Evolutionary conservation across 1,140 invertebrate species (phyloP), one percentile per base, ranked within the genome.

Genomic region (Papilio glaucus): DNA sequence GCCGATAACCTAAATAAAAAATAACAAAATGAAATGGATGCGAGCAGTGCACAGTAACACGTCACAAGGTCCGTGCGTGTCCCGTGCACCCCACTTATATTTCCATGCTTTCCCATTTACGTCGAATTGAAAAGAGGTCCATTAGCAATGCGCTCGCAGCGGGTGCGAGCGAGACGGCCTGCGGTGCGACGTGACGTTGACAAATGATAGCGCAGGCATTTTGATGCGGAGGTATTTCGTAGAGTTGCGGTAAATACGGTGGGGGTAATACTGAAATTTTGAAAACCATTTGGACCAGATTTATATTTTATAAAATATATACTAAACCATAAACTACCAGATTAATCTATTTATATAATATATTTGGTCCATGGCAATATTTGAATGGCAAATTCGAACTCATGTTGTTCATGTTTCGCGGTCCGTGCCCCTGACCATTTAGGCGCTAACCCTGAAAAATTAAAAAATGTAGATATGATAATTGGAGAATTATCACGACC

Each of bases 81-180:
- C 49, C 12, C 9, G 29, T 6, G 5, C 21, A 57, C 49, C 49
- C 49, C 49, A 24, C 18, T 57, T 21, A 57, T 33, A 33, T 57
- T 24, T 24, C 49, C 49, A 10, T 57, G 49, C 10, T 13, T 57
- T 41, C 39, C 10, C 39, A 41, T 41, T 41, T 24, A 57, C 49
- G 18, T 21, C 21, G 45, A 21, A 10, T 18, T 15, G 21, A 18
- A 49, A 18, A 49, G 18, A 7, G 45, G 45, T 15, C 18, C 9
- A 33, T 9, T 33, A 33, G 12, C 4, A 61, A 15, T n/a, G 21
- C 24, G 13, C 26, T 10, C 6, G n/a, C 29, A 9, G 53, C 6
- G 9, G 13, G 62, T 65, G 37, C 37, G 18, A 65, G 62, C 37
- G 37, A 18, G 62, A 41, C 62, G 37, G 33, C 29, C 15, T 8